Percentiles rank a stretch among this genome's conserved stretches.
Evolutionary conservation across 2,888 invertebrate species (phyloP).

Genomic region (Corbicula japonica): DNA sequence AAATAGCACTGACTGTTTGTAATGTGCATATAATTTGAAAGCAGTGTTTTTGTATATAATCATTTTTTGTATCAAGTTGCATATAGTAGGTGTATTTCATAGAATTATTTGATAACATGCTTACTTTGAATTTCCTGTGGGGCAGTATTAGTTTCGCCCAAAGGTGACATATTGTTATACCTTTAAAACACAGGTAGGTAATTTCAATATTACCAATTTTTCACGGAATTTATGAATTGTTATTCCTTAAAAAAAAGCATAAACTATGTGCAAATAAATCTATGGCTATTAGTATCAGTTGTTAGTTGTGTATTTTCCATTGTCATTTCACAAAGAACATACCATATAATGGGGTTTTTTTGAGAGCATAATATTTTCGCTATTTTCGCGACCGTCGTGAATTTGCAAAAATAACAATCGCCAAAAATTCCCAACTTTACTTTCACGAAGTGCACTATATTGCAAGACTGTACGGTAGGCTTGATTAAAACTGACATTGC

Average conservation of each 20-base stretch:
- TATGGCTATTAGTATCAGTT: constrained; percentile 44
- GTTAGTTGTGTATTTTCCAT: too few relatives aligned
- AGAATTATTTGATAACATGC: constrained; percentile 37
- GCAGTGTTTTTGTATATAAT: constrained; percentile 1
- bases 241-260: constrained; percentile 19
- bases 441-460: too few relatives aligned
- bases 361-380: too few relatives aligned
- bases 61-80: not conserved
- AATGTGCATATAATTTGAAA: constrained; percentile 12
- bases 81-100: too few relatives aligned
- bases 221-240: constrained; percentile 37
- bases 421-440: too few relatives aligned
- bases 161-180: constrained; percentile 73
- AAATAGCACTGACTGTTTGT: not conserved
- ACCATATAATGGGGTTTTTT: too few relatives aligned
- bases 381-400: too few relatives aligned
- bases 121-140: constrained; percentile 70
- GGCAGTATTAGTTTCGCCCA: constrained; percentile 82
- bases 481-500: too few relatives aligned
- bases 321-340: too few relatives aligned
- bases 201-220: constrained; percentile 28
- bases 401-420: too few relatives aligned
- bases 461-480: too few relatives aligned
- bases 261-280: constrained; percentile 36
- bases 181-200: constrained; percentile 73